Conservation (phyloP, 1,140 invertebrate species). For the Plodia interpunctella region DNA sequence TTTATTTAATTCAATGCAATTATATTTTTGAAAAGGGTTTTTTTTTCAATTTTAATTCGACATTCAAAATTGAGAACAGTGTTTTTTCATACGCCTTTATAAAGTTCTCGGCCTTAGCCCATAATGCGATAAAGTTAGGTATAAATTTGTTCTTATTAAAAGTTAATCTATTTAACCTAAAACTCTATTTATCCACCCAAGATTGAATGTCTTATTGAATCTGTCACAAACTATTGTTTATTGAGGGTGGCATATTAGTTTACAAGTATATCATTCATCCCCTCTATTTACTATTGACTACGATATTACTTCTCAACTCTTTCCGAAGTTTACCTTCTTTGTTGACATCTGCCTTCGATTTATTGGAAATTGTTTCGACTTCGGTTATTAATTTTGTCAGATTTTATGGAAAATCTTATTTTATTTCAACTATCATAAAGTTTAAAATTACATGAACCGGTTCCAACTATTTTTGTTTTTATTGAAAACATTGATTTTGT, state of each 20-base stretch:
- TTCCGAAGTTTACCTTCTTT: constrained; percentile 73
- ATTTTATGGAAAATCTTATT: constrained; percentile 11
- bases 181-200: constrained; percentile 15
- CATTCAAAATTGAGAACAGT: too few species aligned
- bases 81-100: too few species aligned
- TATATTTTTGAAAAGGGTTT: too few species aligned
- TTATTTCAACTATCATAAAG: constrained; percentile 13
- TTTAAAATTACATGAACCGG: not conserved
- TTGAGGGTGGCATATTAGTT: constrained; percentile 66
- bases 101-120: not conserved
- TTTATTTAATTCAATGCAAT: too few species aligned
- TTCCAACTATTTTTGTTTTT: not conserved
- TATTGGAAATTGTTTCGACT: constrained; percentile 66
- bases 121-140: not conserved
- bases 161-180: not conserved
- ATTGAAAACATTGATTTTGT: not conserved
- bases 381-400: constrained; percentile 51
- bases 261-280: constrained; percentile 74
- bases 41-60: too few species aligned
- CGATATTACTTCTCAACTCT: constrained; percentile 76
- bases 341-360: constrained; percentile 70
- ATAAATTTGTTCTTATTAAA: too few species aligned
- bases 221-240: constrained; percentile 51
- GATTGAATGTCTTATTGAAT: constrained; percentile 17
- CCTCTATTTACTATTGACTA: constrained; percentile 70